Percentiles rank a stretch among this genome's conserved stretches.
These are phyloP conservation scores for Loxodonta africana DNA, from an alignment of 2,113 vertebrate species.

Conservation along the genomic window DNA sequence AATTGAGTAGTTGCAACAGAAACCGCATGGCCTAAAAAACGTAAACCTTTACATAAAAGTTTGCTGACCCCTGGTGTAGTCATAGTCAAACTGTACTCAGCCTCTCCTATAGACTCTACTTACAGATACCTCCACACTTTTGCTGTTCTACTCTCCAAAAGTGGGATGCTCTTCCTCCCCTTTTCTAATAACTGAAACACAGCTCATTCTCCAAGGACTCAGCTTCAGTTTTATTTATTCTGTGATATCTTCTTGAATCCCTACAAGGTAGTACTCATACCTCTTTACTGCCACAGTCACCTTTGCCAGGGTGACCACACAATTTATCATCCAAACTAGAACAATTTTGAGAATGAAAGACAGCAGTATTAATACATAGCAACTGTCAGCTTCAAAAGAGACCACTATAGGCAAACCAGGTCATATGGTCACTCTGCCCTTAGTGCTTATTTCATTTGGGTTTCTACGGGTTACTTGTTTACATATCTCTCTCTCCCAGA, in stretches of 20 bases:
- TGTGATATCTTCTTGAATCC: background rate
- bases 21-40: background rate
- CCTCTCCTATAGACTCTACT: background rate
- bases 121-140: too few relatives aligned
- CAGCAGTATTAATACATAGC: background rate
- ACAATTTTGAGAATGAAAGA: constrained; percentile 28
- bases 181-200: background rate
- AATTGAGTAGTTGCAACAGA: background rate
- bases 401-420: background rate
- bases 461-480: background rate
- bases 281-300: background rate
- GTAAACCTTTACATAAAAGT: background rate
- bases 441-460: background rate
- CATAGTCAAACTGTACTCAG: background rate
- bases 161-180: background rate
- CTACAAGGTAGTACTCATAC: background rate
- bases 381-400: background rate
- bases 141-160: background rate
- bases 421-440: background rate
- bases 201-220: background rate
- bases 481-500: background rate
- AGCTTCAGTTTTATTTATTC: background rate
- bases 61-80: background rate
- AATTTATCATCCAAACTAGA: background rate
- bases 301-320: background rate